Conservation (phyloP, 2,888 invertebrate species). For the Drosophila meridiana region DNA sequence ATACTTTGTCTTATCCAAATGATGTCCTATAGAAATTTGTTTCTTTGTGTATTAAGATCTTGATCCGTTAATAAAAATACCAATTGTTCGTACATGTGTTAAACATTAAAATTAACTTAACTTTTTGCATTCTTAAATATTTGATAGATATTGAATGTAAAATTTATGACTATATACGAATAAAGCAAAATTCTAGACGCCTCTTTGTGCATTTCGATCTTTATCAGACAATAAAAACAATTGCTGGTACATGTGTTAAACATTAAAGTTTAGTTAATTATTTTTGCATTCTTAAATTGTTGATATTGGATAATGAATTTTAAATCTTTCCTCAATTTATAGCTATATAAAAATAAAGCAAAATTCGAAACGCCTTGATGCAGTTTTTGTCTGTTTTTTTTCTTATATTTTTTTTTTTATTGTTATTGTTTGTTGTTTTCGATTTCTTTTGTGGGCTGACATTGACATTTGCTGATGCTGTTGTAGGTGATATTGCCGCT, state of each 20-base stretch:
- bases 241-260: neutral
- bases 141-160: too few relatives aligned
- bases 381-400: constrained; percentile 32
- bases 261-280: neutral
- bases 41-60: too few relatives aligned
- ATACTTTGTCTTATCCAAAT: neutral
- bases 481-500: constrained; percentile 33
- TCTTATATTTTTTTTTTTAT: neutral
- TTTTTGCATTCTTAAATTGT: constrained; percentile 4
- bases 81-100: too few relatives aligned
- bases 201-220: neutral
- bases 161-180: too few relatives aligned
- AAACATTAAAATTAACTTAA: too few relatives aligned
- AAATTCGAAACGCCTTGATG: constrained; percentile 43
- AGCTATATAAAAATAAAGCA: neutral
- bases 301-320: constrained; percentile 19
- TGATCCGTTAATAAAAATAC: too few relatives aligned
- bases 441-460: constrained; percentile 69
- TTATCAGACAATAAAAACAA: neutral
- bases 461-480: constrained; percentile 80
- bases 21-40: neutral
- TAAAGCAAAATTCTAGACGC: too few relatives aligned
- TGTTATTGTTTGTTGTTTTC: constrained; percentile 35
- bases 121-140: too few relatives aligned
- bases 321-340: constrained; percentile 23